Evolutionary conservation across 2,888 invertebrate genomes (phyloP), one percentile per base, ranked within the genome.

Genomic region (Epinotia brunnichana): DNA sequence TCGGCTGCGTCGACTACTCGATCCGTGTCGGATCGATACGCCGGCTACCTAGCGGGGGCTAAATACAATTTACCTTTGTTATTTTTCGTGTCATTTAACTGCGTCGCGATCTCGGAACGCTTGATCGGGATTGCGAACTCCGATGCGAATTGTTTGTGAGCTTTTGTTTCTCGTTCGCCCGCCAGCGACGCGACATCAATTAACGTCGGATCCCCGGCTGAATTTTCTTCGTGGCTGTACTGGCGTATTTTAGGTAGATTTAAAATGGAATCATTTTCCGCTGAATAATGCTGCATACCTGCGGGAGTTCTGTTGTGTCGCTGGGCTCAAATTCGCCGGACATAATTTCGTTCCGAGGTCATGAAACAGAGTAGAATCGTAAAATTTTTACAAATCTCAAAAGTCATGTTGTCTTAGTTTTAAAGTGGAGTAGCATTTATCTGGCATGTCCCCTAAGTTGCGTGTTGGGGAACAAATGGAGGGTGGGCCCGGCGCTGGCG

Each of bases 61-160:
- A 90, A 92, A 92, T 92, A 92, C 92, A 93, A 93, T 93, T 93
- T 92, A 92, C 93, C 92, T 92, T 92, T 92, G 93, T 93, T 93
- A 93, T 93, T 93, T 93, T 92, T 93, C 93, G 92, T 92, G 91
- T 93, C 93, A 93, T 93, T 93, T 92, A 93, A 92, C 91, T 92
- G 90, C 91, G 92, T 91, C 88, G 91, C 90, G 91, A 92, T 92
- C 91, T 88, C 88, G 87, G 87, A 90, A 90, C 89, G 90, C 89
- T 90, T 84, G 90, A 91, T 90, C 91, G 91, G 90, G 86, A 90
- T 89, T 90, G 90, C 91, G 91, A 92, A 90, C 92, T 90, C 86
- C 90, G 85, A 91, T 91, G 90, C 86, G 92, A 92, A 92, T 92
- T 93, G 92, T 92, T 93, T 91, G 91, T 90, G 89, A 92, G 89